Evolutionary conservation across 2,888 invertebrate species (phyloP).

Genomic region (Neoaliturus tenellus): DNA sequence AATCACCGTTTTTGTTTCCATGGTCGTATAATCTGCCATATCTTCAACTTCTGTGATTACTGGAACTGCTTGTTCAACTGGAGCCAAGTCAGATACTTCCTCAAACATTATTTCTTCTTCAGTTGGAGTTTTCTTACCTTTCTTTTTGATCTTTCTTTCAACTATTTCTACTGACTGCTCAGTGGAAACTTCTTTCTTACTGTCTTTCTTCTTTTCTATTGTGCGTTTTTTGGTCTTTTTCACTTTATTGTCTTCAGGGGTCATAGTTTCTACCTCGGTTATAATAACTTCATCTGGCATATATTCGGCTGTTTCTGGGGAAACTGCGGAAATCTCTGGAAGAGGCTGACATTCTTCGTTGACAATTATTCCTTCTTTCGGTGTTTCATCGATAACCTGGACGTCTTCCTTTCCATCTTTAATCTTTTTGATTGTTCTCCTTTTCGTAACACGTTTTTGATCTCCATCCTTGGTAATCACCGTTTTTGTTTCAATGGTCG

Average conservation of each 20-base stretch:
- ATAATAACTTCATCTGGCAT: slow-evolving; percentile 56
- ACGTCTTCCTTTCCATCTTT: slow-evolving; percentile 61
- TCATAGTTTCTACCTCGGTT: slow-evolving; percentile 63
- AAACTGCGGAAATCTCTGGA: slow-evolving; percentile 17
- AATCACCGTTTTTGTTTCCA: slow-evolving; percentile 23
- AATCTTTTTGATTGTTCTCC: slow-evolving; percentile 57
- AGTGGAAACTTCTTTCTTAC: slow-evolving; percentile 59
- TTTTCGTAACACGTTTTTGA: slow-evolving; percentile 55
- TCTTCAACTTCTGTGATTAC: slow-evolving; percentile 19
- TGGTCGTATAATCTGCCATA: neutral
- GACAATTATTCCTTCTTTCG: slow-evolving; percentile 29
- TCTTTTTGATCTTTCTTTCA: slow-evolving; percentile 25
- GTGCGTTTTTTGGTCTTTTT: slow-evolving; percentile 48
- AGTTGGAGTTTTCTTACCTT: neutral
- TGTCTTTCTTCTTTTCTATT: slow-evolving; percentile 60
- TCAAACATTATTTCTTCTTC: slow-evolving; percentile 65
- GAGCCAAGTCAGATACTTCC: slow-evolving; percentile 65
- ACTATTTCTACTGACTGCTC: slow-evolving; percentile 51
- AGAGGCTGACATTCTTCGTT: slow-evolving; percentile 17
- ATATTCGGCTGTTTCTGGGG: slow-evolving; percentile 52
- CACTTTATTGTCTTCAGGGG: slow-evolving; percentile 63
- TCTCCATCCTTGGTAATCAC: slow-evolving; percentile 60
- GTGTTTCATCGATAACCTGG: slow-evolving; percentile 57
- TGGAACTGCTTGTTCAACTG: slow-evolving; percentile 61
- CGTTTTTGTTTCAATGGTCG: slow-evolving; percentile 65